Evolutionary conservation across 2,797 vertebrate species (phyloP), one percentile per base, ranked within the genome.

Genomic region (Myotis pilosus): DNA sequence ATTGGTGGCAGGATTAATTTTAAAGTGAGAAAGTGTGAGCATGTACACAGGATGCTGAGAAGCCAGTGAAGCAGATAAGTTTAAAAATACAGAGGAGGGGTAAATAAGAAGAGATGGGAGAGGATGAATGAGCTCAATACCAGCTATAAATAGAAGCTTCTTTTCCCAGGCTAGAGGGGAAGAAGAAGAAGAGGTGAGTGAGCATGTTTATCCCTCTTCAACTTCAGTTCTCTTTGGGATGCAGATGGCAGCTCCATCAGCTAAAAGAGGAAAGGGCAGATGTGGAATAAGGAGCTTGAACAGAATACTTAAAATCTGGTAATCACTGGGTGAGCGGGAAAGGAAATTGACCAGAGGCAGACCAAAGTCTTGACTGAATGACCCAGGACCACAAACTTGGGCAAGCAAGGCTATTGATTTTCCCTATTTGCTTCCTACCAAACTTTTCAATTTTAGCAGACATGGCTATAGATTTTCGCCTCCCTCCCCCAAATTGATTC

Each of bases 91-190:
- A 60, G 22, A 92, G 89, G 60, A 87, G 44, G 7, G 6, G 6
- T 91, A 95, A 94, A 94, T 97, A 92, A 95, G 96, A 92, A 75
- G 74, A 57, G 23, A 88, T 8, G 6, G 23, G 30, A 90, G 76
- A 87, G 36, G 55, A 38, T 51, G 49, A 44, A 84, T 44, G 75
- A 92, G 71, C 91, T 93, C 74, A 76, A 69, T 47, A 75, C 60
- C 44, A n/a, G 62, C 93, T 79, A 3, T 79, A 92, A 93, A 90
- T 71, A 88, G 82, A 95, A 87, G 28, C 62, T 47, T 91, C 75
- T 53, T 72, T 51, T 41, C 16, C n/a, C 51, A 23, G 60, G 60
- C 71, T 94, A 6, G 20, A 92, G 51, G 19, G 17, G n/a, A 89
- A 91, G 47, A 82, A 71, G 47, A 82, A 71, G 92, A 69, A 75